These are phyloP conservation scores for Lepidochrysops patricia DNA, from an alignment of 2,888 invertebrate genomes.

Conservation along the genomic window DNA sequence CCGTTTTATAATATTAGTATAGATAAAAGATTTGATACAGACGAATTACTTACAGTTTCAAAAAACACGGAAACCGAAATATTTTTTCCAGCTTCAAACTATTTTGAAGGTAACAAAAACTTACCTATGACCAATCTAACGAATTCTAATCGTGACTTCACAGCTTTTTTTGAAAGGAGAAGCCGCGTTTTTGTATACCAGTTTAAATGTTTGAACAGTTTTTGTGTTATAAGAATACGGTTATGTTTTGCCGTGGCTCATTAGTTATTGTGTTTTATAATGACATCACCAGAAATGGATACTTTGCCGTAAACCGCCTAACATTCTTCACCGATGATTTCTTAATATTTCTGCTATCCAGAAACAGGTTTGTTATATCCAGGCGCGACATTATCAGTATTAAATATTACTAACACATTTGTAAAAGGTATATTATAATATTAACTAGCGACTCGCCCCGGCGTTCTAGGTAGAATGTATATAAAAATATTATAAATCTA, in stretches of 20 bases:
- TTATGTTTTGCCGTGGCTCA: neutral
- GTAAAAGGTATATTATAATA: too few relatives aligned
- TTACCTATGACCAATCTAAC: neutral
- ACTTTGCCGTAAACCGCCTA: neutral
- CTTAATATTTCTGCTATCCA: too few relatives aligned
- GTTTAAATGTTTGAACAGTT: slow-evolving; percentile 9
- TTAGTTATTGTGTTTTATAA: neutral
- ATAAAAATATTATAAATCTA: too few relatives aligned
- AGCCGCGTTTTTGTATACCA: slow-evolving; percentile 1
- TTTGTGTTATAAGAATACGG: neutral
- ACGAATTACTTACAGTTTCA: neutral
- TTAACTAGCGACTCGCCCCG: too few relatives aligned
- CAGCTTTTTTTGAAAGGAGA: slow-evolving; percentile 39
- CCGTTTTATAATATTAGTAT: too few relatives aligned
- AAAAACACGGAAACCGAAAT: neutral
- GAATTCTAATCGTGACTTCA: slow-evolving; percentile 49
- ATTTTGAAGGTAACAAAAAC: slow-evolving; percentile 7
- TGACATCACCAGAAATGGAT: slow-evolving; percentile 5
- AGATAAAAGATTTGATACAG: neutral
- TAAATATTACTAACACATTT: too few relatives aligned
- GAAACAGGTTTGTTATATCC: too few relatives aligned
- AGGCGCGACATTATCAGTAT: too few relatives aligned
- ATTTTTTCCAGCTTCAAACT: neutral
- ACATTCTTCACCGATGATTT: neutral
- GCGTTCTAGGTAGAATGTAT: too few relatives aligned